A percentile compares a stretch with the other conserved stretches of the same genome.
phyloP scores from a whole-genome alignment of 2,797 vertebrate species.

The Anomalospiza imberbis region DNA sequence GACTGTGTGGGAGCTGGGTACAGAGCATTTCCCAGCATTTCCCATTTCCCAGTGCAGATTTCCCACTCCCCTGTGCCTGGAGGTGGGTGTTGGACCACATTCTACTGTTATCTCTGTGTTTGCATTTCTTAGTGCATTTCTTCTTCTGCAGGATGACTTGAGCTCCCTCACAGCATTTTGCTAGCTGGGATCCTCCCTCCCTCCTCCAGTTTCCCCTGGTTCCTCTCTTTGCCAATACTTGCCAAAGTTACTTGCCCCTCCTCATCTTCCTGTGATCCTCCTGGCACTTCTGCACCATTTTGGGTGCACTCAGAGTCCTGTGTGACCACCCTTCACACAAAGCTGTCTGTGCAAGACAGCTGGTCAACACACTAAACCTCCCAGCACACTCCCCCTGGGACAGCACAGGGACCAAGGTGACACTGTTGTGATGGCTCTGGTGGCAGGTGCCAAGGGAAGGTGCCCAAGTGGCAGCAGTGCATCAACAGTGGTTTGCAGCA shows the following conservation, averaged over 20 bases:
- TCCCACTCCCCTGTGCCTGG: neutral
- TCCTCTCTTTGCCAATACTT: neutral
- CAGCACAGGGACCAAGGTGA: fast-evolving
- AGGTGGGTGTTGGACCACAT: neutral
- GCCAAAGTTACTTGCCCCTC: fast-evolving
- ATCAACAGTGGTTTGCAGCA: neutral
- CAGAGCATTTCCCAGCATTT: neutral
- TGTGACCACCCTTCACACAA: neutral
- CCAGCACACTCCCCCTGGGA: neutral
- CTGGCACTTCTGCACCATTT: neutral
- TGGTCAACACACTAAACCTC: neutral
- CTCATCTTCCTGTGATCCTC: neutral
- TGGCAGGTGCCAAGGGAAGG: neutral
- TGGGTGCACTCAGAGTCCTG: neutral
- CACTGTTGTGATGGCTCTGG: fast-evolving
- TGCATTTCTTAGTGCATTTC: neutral
- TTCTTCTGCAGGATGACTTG: neutral
- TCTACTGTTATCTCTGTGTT: neutral
- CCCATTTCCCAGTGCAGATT: neutral
- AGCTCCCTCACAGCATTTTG: neutral
- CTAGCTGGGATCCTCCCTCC: neutral
- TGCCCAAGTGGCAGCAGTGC: fast-evolving
- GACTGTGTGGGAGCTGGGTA: neutral
- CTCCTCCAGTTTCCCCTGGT: neutral
- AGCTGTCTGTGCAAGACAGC: neutral